A percentile compares a stretch with the other conserved stretches of the same genome.
Conservation (phyloP, 2,888 invertebrate genomes). For the Andrena bicolor region DNA sequence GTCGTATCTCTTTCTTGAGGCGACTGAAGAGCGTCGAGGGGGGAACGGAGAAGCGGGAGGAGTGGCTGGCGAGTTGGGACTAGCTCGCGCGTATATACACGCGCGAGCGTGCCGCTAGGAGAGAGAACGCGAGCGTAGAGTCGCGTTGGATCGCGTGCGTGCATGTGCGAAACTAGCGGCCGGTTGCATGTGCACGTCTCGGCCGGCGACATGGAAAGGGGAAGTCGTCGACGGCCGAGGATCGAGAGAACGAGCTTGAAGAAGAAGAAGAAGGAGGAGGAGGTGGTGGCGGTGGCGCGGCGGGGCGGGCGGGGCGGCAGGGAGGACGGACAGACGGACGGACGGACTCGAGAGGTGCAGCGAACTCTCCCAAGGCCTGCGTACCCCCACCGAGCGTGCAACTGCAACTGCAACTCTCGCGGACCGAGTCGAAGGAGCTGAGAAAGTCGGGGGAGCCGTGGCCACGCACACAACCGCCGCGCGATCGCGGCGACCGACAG, state of each 20-base stretch:
- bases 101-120: conserved; percentile 23
- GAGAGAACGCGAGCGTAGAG: conserved; percentile 57
- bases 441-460: conserved; percentile 39
- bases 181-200: conserved; percentile 76
- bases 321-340: conserved; percentile 70
- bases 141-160: conserved; percentile 42
- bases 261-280: conserved; percentile 54
- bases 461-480: conserved; percentile 22
- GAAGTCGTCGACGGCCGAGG: conserved; percentile 75
- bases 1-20: conserved; percentile 59
- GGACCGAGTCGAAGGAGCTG: conserved; percentile 56
- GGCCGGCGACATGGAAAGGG: conserved; percentile 80
- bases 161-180: conserved; percentile 65
- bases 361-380: conserved; percentile 85
- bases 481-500: neutral
- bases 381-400: conserved; percentile 71
- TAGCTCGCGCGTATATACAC: conserved; percentile 16
- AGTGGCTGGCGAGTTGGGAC: neutral
- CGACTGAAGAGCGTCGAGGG: neutral
- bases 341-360: conserved; percentile 83
- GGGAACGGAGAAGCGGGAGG: neutral
- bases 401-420: conserved; percentile 75
- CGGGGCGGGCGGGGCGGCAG: conserved; percentile 80
- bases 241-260: conserved; percentile 74
- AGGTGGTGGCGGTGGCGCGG: conserved; percentile 78